Base-by-base conservation (phyloP, 2,797 vertebrate species). In the Phalanger gymnotis region DNA sequence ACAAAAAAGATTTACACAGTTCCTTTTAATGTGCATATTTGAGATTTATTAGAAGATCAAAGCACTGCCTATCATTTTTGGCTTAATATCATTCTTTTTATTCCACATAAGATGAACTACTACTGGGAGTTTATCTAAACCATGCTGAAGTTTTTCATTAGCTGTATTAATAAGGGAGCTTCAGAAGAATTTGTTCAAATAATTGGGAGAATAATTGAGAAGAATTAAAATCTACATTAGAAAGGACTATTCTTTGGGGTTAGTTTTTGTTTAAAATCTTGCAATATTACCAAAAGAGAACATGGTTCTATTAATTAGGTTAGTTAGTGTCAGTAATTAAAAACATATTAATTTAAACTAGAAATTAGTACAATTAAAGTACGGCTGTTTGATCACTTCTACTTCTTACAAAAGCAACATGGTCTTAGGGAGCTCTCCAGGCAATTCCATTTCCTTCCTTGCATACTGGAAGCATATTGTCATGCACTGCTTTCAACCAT, bases 51-150 rank as follows among this genome's bases (percentile, higher is more conserved):
- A 95, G 92, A 61, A 91, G 94, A 97, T 97, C 94, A 96, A 97
- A 96, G 52, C 66, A 89, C 34, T 96, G 93, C 91, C 95, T 96
- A 92, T 96, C 92, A 93, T 95, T 95, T 93, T 91, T 93, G 94
- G 73, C 40, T 89, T 93, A 19, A 34, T 90, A 53, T 25, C 19
- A 92, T 94, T 89, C 56, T 92, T 97, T 97, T 96, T 81, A 51
- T 95, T 81, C 47, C 52, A 93, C 97, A 96, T 97, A 97, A 97
- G 96, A 97, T 95, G 96, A 97, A 97, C 91, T 94, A 95, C 61
- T 94, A 90, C 52, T 95, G 54, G 95, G 9, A 96, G 89, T 90
- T 53, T 96, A 92, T 90, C 6, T 95, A 91, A 55, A 10, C 0
- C 12, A 34, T 54, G 56, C 0, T 94, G 91, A 97, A 96, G 11